These are phyloP conservation scores for Rhorus exstirpatorius DNA, from an alignment of 2,888 invertebrate species.

Conservation along the genomic window DNA sequence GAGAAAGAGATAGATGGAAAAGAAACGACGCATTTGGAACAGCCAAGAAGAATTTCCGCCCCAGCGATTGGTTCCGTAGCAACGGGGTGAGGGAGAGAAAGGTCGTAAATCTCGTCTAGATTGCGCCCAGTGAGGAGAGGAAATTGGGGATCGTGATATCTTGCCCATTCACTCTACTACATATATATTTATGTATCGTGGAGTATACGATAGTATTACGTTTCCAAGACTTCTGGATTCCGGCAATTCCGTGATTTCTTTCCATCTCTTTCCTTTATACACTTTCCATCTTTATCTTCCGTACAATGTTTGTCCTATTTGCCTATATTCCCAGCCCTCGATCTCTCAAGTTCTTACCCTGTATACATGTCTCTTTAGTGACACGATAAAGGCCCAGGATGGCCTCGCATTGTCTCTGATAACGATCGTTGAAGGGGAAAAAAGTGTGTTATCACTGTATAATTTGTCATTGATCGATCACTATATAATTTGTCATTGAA, in stretches of 20 bases:
- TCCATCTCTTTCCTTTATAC: conserved; percentile 9
- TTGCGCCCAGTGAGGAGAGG: conserved; percentile 68
- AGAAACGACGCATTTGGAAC: conserved; percentile 45
- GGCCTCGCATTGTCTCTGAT: not conserved
- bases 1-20: conserved; percentile 9
- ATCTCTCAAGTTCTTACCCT: conserved; percentile 7
- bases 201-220: conserved; percentile 37
- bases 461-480: conserved; percentile 49
- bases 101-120: conserved; percentile 71
- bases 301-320: conserved; percentile 10
- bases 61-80: conserved; percentile 51
- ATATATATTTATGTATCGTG: conserved; percentile 27
- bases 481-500: conserved; percentile 22
- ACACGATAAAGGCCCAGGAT: not conserved
- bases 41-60: conserved; percentile 53
- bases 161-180: conserved; percentile 61
- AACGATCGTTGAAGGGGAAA: not conserved
- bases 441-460: conserved; percentile 27
- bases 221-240: conserved; percentile 36
- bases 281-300: conserved; percentile 14
- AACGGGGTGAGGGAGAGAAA: conserved; percentile 12
- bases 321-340: conserved; percentile 1
- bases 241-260: conserved; percentile 33
- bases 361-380: conserved; percentile 7
- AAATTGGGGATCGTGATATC: conserved; percentile 73